Evolutionary conservation across 2,888 invertebrate species (phyloP).

Genomic region (Sabatieria punctata): DNA sequence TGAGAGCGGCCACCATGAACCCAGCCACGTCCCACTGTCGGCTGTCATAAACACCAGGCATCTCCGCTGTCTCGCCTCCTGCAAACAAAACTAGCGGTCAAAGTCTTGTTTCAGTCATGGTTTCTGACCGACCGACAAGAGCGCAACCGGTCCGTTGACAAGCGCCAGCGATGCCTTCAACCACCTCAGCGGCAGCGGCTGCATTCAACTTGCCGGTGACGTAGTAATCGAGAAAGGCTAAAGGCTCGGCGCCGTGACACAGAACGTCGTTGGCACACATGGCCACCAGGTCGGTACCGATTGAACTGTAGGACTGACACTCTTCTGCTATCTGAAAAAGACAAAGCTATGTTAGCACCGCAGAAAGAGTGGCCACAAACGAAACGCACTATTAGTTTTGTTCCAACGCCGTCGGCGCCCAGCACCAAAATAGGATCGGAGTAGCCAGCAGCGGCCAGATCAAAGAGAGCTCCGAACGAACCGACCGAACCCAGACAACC

Average conservation of each 20-base stretch:
- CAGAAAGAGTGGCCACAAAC: background rate
- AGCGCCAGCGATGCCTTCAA: slow-evolving; percentile 70
- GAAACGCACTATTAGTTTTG: slow-evolving; percentile 62
- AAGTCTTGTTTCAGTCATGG: background rate
- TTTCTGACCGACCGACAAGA: slow-evolving; percentile 50
- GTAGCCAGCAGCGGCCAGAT: slow-evolving; percentile 48
- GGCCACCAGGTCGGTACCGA: slow-evolving; percentile 87
- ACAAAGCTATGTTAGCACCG: no score
- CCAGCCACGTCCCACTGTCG: slow-evolving; percentile 89
- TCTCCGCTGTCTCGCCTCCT: slow-evolving; percentile 92
- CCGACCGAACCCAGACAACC: slow-evolving; percentile 62
- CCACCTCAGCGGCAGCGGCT: slow-evolving; percentile 52
- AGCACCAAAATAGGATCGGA: slow-evolving; percentile 69
- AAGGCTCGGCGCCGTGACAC: slow-evolving; percentile 81
- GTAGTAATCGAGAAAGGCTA: slow-evolving; percentile 91
- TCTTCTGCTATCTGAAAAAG: slow-evolving; percentile 55
- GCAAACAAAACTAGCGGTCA: background rate
- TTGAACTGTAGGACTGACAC: slow-evolving; percentile 55
- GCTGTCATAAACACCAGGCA: slow-evolving; percentile 75
- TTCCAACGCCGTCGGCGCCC: slow-evolving; percentile 89
- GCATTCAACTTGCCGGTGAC: slow-evolving; percentile 72
- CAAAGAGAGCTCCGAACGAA: slow-evolving; percentile 83
- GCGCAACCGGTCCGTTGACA: slow-evolving; percentile 71
- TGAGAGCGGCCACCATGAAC: slow-evolving; percentile 81
- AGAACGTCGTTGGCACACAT: slow-evolving; percentile 95